phyloP scores from a whole-genome alignment of 2,797 vertebrate genomes.

The Gouania willdenowi region DNA sequence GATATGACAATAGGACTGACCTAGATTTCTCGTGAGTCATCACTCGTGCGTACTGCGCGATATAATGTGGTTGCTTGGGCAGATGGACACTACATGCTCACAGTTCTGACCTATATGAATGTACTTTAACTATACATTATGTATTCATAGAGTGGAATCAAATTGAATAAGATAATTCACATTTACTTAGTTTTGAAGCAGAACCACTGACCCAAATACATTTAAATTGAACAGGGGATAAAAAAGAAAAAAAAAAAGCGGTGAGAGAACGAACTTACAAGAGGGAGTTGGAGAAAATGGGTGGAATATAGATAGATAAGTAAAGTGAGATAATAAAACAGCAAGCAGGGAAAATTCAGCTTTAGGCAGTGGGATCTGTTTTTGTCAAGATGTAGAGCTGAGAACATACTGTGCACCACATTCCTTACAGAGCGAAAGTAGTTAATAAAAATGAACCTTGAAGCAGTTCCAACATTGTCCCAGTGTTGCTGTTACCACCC shows the following conservation, averaged over 20 bases:
- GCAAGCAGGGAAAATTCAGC: constrained; percentile 44
- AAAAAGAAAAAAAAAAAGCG: constrained; percentile 21
- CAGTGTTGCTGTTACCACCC: constrained; percentile 10
- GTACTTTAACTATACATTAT: constrained; percentile 1
- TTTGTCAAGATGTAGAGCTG: constrained; percentile 43
- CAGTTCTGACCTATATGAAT: constrained; percentile 8
- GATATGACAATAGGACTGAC: constrained; percentile 62
- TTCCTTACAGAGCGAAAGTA: constrained; percentile 30
- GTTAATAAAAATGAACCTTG: constrained; percentile 44
- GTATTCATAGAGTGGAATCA: constrained; percentile 2
- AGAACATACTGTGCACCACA: constrained; percentile 11
- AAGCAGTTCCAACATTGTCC: constrained; percentile 24
- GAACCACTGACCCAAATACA: constrained; percentile 73
- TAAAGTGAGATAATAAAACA: constrained; percentile 53
- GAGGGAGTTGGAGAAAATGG: constrained; percentile 29
- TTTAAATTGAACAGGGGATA: constrained; percentile 58
- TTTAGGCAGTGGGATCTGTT: constrained; percentile 58
- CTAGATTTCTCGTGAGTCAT: constrained; percentile 59
- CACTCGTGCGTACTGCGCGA: constrained; percentile 12
- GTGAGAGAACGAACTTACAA: constrained; percentile 24
- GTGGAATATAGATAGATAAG: constrained; percentile 23
- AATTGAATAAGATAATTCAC: constrained; percentile 42
- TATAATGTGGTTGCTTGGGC: constrained; percentile 8
- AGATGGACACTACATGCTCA: constrained; percentile 8
- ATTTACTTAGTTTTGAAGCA: constrained; percentile 53